A percentile compares a stretch with the other conserved stretches of the same genome.
phyloP scores from a whole-genome alignment of 2,797 vertebrate species.

The Sebastes trivittatus region DNA sequence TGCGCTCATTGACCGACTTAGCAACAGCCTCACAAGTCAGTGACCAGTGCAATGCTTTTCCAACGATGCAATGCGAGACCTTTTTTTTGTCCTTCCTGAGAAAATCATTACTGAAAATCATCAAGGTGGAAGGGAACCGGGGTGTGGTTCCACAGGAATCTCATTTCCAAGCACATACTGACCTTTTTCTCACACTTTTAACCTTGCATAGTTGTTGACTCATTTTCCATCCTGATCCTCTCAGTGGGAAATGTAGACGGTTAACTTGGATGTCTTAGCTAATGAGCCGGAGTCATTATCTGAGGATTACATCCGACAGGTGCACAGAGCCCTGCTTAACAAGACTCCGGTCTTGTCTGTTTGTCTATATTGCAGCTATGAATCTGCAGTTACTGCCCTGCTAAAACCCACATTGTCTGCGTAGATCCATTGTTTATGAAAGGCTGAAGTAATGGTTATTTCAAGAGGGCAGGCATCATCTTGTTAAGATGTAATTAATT shows the following conservation, averaged over 20 bases:
- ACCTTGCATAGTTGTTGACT: slow-evolving; percentile 33
- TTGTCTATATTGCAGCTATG: slow-evolving; percentile 39
- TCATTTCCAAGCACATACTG: slow-evolving; percentile 24
- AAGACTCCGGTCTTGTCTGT: slow-evolving; percentile 21
- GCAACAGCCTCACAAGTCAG: slow-evolving; percentile 27
- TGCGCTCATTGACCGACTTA: slow-evolving; percentile 1
- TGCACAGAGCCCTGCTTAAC: slow-evolving; percentile 59
- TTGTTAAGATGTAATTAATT: slow-evolving; percentile 56
- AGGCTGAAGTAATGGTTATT: slow-evolving; percentile 68
- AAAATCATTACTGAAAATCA: slow-evolving; percentile 53
- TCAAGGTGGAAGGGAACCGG: background rate
- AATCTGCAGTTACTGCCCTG: slow-evolving; percentile 24
- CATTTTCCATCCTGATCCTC: slow-evolving; percentile 44
- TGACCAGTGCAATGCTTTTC: background rate
- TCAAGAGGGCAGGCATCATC: slow-evolving; percentile 51
- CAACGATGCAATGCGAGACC: background rate
- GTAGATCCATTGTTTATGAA: slow-evolving; percentile 45
- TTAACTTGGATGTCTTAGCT: slow-evolving; percentile 50
- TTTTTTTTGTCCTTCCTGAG: background rate
- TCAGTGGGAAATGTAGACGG: slow-evolving; percentile 50
- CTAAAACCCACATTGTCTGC: slow-evolving; percentile 25
- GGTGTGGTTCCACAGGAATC: slow-evolving; percentile 13
- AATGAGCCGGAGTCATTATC: slow-evolving; percentile 70
- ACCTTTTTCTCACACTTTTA: slow-evolving; percentile 50
- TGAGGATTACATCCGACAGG: slow-evolving; percentile 75